Evolutionary conservation across 2,113 vertebrate species (phyloP).

Genomic region (Hystrix cristata): DNA sequence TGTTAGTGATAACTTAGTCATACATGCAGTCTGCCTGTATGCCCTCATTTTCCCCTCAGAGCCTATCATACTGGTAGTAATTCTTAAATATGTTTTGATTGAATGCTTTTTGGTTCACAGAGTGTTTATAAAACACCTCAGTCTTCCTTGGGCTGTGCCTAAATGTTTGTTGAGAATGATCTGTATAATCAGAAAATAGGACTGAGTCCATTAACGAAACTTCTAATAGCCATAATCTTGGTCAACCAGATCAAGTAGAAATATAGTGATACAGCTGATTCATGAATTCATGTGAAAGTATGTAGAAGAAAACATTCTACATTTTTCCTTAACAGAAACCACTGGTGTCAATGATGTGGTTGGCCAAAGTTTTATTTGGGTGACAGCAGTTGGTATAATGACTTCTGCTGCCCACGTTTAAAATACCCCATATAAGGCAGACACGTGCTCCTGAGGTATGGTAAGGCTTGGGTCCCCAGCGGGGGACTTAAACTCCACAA

Average conservation of each 20-base stretch:
- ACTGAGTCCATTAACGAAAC: not conserved
- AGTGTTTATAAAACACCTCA: constrained; percentile 42
- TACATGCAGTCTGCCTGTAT: not conserved
- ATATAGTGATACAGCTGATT: not conserved
- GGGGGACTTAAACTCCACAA: not conserved
- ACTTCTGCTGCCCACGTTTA: constrained; percentile 41
- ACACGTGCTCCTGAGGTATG: not conserved
- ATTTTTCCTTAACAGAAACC: constrained; percentile 73
- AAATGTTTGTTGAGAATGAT: not conserved
- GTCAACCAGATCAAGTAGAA: constrained; percentile 3
- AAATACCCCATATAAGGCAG: constrained; percentile 58
- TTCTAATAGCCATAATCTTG: not conserved
- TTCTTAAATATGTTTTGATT: constrained; percentile 66
- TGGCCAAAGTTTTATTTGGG: constrained; percentile 69
- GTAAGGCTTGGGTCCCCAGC: not conserved
- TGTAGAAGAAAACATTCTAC: constrained; percentile 62
- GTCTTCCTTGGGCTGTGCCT: not conserved
- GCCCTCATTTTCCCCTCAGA: not conserved
- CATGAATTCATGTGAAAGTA: constrained; percentile 35
- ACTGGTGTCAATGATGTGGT: constrained; percentile 54
- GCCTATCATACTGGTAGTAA: not conserved
- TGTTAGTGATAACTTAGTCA: not conserved
- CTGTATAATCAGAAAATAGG: not conserved
- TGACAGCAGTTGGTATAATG: constrained; percentile 69
- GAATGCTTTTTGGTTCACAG: constrained; percentile 28